Evolutionary conservation across 2,888 invertebrate genomes (phyloP).

Genomic region (Tetranychus truncatus): DNA sequence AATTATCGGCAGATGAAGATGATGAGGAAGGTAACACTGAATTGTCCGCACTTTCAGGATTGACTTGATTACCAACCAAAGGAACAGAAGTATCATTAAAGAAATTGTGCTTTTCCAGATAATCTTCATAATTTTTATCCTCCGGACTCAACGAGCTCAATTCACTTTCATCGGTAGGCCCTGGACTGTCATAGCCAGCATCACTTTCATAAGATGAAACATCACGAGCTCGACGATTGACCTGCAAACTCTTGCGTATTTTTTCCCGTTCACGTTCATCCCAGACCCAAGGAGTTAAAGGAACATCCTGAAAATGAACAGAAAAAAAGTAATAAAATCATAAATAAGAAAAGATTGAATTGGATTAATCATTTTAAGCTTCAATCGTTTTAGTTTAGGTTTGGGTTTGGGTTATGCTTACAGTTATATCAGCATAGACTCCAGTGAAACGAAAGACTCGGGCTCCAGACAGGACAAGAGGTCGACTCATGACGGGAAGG

Average conservation of each 20-base stretch:
- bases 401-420: constrained; percentile 9
- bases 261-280: constrained; percentile 44
- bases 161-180: no score
- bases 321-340: no score
- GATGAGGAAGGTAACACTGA: not conserved
- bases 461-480: constrained; percentile 62
- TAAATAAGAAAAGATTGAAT: no score
- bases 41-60: not conserved
- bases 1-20: not conserved
- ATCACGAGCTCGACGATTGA: not conserved
- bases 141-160: not conserved
- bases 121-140: not conserved
- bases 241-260: not conserved
- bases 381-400: not conserved
- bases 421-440: constrained; percentile 73
- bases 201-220: not conserved
- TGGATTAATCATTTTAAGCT: not conserved
- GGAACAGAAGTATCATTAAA: not conserved
- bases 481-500: constrained; percentile 86
- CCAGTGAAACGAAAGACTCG: constrained; percentile 94
- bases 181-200: not conserved
- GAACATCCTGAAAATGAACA: constrained; percentile 31
- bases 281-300: constrained; percentile 77
- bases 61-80: not conserved
- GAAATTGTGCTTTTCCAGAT: not conserved